These are phyloP conservation scores for Spicauda simplicius DNA, from an alignment of 2,888 invertebrate genomes.

Conservation along the genomic window DNA sequence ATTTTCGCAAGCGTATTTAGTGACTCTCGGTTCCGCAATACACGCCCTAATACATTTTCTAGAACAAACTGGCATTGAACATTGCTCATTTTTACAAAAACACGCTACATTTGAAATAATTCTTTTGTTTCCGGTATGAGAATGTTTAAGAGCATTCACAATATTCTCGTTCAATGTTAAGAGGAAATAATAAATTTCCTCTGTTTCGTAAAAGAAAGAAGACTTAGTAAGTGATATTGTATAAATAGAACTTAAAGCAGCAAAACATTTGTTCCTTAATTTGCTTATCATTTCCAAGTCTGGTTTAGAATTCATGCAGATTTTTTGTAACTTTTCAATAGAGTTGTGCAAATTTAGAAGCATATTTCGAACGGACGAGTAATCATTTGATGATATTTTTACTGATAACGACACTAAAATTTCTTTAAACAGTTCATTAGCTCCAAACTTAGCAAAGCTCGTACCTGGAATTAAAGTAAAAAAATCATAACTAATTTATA, in stretches of 20 bases:
- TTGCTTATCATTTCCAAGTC: constrained; percentile 48
- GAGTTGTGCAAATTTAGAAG: constrained; percentile 49
- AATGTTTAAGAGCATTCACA: constrained; percentile 59
- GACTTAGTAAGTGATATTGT: constrained; percentile 48
- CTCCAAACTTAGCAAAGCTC: constrained; percentile 55
- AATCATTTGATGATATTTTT: constrained; percentile 51
- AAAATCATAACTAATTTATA: background rate
- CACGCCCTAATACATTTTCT: constrained; percentile 59
- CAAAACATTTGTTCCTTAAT: constrained; percentile 56
- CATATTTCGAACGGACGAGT: constrained; percentile 45
- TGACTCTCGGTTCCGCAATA: constrained; percentile 55
- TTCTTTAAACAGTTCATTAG: constrained; percentile 53
- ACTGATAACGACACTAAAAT: constrained; percentile 51
- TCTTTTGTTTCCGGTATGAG: constrained; percentile 63
- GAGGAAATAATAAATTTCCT: constrained; percentile 55
- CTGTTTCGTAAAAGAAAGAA: constrained; percentile 45
- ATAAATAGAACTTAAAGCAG: constrained; percentile 54
- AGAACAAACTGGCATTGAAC: constrained; percentile 57
- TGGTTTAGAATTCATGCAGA: constrained; percentile 44
- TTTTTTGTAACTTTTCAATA: constrained; percentile 53
- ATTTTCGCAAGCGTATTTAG: constrained; percentile 55
- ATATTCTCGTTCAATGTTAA: constrained; percentile 57
- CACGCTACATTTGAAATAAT: constrained; percentile 55
- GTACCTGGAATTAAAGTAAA: constrained; percentile 48
- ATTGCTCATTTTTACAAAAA: constrained; percentile 56